These are phyloP conservation scores for Sesamia nonagrioides DNA, from an alignment of 1,140 invertebrate species.

Conservation along the genomic window DNA sequence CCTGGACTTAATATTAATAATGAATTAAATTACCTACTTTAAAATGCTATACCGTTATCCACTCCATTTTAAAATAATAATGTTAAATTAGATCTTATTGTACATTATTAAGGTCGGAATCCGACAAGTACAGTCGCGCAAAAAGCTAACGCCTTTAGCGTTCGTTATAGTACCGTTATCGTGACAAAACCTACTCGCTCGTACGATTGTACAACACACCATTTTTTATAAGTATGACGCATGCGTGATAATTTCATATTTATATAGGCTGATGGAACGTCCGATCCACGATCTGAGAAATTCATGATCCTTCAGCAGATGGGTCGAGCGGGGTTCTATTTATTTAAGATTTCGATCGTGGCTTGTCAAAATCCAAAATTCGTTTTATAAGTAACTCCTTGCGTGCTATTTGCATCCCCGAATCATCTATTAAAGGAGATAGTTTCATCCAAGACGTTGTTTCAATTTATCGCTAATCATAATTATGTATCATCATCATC, in stretches of 20 bases:
- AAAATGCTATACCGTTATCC: neutral
- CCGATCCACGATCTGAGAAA: conserved; percentile 57
- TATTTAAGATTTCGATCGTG: neutral
- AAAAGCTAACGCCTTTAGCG: conserved; percentile 57
- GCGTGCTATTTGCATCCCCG: neutral
- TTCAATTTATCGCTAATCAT: neutral
- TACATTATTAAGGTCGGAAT: conserved; percentile 38
- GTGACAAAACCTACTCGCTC: conserved; percentile 49
- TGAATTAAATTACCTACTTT: neutral
- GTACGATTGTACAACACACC: conserved; percentile 54
- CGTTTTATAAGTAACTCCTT: neutral
- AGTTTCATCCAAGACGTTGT: neutral
- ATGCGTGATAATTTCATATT: conserved; percentile 50
- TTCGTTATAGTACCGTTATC: conserved; percentile 72
- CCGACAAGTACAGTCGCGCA: conserved; percentile 43
- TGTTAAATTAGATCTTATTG: conserved; percentile 30
- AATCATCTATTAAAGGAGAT: neutral
- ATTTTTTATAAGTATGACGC: conserved; percentile 66
- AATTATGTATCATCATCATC: neutral
- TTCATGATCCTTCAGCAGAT: conserved; percentile 59
- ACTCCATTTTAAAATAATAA: neutral
- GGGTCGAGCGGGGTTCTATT: conserved; percentile 23
- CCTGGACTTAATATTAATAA: neutral
- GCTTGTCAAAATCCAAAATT: neutral
- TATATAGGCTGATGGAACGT: conserved; percentile 29